Conservation (phyloP, 2,888 invertebrate genomes). For the Tetranychus truncatus region DNA sequence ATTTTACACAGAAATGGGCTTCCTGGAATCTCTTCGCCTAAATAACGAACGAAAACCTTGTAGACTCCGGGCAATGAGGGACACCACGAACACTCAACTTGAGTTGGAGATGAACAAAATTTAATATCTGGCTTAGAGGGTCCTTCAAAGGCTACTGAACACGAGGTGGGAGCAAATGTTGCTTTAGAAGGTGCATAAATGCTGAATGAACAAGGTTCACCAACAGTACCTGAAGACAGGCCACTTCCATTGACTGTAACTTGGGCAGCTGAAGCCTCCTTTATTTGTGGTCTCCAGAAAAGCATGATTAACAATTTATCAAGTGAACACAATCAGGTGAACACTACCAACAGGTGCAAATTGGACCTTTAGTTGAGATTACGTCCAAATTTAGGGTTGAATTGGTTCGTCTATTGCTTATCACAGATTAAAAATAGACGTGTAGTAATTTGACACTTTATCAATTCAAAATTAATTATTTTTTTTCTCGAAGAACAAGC, state of each 20-base stretch:
- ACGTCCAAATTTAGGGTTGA: neutral
- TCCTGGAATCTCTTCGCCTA: conserved; percentile 19
- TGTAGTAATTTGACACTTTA: neutral
- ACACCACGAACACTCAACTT: conserved; percentile 17
- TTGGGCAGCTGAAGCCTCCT: neutral
- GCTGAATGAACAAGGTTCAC: neutral
- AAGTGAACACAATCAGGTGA: too few relatives aligned
- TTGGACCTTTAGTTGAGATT: neutral
- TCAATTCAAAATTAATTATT: neutral
- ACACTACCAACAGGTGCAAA: neutral
- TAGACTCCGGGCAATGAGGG: conserved; percentile 21
- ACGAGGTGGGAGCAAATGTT: neutral
- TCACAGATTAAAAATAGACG: neutral
- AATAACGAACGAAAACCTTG: conserved; percentile 22
- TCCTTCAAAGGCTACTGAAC: conserved; percentile 14
- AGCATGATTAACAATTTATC: neutral
- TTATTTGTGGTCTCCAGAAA: conserved; percentile 5
- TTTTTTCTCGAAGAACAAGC: neutral
- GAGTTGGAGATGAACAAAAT: neutral
- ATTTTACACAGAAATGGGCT: conserved; percentile 21
- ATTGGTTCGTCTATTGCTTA: neutral
- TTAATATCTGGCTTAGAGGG: conserved; percentile 17
- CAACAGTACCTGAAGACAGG: neutral
- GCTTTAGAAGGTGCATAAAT: neutral
- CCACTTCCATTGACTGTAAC: conserved; percentile 7